Base-by-base conservation (phyloP, 2,797 vertebrate species). In the Hoplostethus atlanticus region DNA sequence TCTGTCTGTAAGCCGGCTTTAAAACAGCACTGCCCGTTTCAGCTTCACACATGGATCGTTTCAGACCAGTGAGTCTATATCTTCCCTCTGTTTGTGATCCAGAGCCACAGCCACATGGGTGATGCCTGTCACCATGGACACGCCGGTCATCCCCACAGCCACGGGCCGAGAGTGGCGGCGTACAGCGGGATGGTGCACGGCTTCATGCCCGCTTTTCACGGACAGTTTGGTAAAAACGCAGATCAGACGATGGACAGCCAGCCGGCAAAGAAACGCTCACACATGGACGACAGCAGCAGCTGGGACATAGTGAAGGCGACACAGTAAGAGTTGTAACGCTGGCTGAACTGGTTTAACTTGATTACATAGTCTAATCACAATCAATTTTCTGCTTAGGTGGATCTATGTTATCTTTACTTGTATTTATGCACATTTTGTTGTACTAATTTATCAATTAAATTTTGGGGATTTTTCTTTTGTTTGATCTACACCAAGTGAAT, bases 241-340 rank as follows among this genome's bases (percentile, higher is more conserved):
- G 93, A 94, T 1, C 84, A 80, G 73, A 55, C 70, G 31, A 69
- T 94, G 73, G 95, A 93, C 15, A 90, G 81, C 0, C 93, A 94
- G 83, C 93, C 95, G 25, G 92, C 94, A 0, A 95, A 93, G 78
- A 92, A 93, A 0, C 84, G 94, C 25, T 92, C 95, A 0, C 76
- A 93, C 54, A 77, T 91, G 76, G 97, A 97, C 17, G 97, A 99
- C 80, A 95, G 95, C 79, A 93, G 93, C 90, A 96, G 92, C 72
- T 99, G 95, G 92, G 98, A 98, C 89, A 98, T 99, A 3, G 91
- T 99, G 6, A 98, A 97, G 89, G 97, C 98, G 21, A 96, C 97
- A 0, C 97, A 99, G 98, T 99, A 85, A 96, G 97, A 68, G 15
- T 6, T n/a, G 16, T 2, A 54, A 40, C 13, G 3, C 6, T 15